A percentile compares a stretch with the other conserved stretches of the same genome.
Evolutionary conservation across 2,797 vertebrate species (phyloP).

Genomic region (Furcifer pardalis): DNA sequence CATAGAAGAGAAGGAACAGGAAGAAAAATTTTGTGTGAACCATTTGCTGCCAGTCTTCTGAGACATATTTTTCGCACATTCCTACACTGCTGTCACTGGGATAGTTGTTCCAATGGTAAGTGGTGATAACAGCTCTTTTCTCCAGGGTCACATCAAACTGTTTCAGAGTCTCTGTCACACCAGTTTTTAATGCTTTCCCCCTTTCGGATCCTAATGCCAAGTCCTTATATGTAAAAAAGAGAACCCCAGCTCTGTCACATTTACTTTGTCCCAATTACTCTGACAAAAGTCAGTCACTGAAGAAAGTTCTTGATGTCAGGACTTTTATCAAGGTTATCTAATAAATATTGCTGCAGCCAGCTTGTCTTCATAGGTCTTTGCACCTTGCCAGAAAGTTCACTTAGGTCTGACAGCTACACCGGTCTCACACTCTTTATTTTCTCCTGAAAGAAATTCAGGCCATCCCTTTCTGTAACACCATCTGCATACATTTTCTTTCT

Average conservation of each 20-base stretch:
- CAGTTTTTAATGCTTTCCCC: slow-evolving; percentile 59
- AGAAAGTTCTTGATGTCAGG: slow-evolving; percentile 70
- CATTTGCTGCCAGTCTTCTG: neutral
- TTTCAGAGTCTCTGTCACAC: slow-evolving; percentile 50
- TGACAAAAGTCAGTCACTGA: slow-evolving; percentile 72
- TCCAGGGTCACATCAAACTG: slow-evolving; percentile 65
- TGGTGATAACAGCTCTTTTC: slow-evolving; percentile 69
- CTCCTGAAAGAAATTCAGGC: slow-evolving; percentile 43
- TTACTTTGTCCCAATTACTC: slow-evolving; percentile 68
- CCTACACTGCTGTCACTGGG: slow-evolving; percentile 18
- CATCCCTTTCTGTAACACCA: slow-evolving; percentile 54
- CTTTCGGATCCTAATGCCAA: slow-evolving; percentile 65
- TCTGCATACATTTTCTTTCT: slow-evolving; percentile 64
- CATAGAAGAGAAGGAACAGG: neutral
- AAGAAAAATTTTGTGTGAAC: neutral
- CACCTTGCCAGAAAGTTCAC: slow-evolving; percentile 71
- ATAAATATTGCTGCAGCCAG: slow-evolving; percentile 67
- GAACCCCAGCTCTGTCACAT: slow-evolving; percentile 65
- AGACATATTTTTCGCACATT: neutral
- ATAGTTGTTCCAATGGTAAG: slow-evolving; percentile 40
- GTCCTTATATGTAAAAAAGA: slow-evolving; percentile 57
- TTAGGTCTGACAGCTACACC: slow-evolving; percentile 66
- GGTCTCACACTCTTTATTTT: slow-evolving; percentile 41
- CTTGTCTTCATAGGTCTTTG: slow-evolving; percentile 64
- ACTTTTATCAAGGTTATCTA: slow-evolving; percentile 65